Evolutionary conservation across 2,888 invertebrate genomes (phyloP), one percentile per base, ranked within the genome.

Genomic region (Agrotis ipsilon): DNA sequence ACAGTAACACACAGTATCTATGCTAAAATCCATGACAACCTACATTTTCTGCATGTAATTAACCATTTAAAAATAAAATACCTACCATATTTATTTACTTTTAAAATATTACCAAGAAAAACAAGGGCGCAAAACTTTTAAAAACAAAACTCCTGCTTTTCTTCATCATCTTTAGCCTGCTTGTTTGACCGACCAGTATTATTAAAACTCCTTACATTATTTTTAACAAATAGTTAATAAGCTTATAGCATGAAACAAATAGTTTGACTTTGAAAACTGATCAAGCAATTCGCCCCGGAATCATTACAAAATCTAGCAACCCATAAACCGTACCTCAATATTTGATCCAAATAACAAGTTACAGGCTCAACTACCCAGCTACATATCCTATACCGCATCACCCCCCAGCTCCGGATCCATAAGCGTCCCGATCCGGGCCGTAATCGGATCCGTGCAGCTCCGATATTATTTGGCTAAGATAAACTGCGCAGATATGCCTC

Each of bases 391-490:
- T 66, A 57, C 80, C 83, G 61, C 68, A 63, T 57, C 80, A 24
- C 62, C 51, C 57, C 54, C 43, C 57, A 32, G 32, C 68, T 80
- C 74, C 52, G 65, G 57, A 49, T 39, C 65, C 68, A 58, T 73
- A 68, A 82, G 63, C 80, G 82, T 69, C 39, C 58, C 59, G 61
- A 48, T 78, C 75, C 59, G 58, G 49, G 78, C 73, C 61, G 78
- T 89, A 89, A 89, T 89, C 89, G 86, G 88, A 84, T 89, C 85
- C 71, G 77, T 81, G 83, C 87, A 89, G 82, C 79, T 76, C 68
- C 78, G 70, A 77, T 87, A 87, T 86, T 86, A 86, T 88, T 89
- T 88, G 88, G 82, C 75, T 87, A 84, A 85, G 87, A 88, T 89
- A 86, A 87, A 86, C 87, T 84, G 81, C 76, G 65, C 70, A 65